Conservation (phyloP, 2,113 vertebrate genomes). For the Nesoenas mayeri region DNA sequence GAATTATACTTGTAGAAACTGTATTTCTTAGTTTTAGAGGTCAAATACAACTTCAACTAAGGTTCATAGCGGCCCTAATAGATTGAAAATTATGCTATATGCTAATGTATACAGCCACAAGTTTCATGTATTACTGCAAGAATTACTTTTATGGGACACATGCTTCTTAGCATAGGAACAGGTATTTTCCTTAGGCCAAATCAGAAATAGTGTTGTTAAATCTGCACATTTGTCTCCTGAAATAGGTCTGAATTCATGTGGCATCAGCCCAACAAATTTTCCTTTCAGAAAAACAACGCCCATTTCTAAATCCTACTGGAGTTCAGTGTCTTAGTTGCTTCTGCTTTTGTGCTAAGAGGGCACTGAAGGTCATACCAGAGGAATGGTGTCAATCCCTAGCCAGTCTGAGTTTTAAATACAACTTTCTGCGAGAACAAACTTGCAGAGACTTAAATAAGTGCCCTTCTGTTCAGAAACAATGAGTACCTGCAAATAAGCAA, state of each 20-base stretch:
- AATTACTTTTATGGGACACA: not conserved
- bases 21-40: constrained; percentile 75
- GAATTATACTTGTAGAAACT: constrained; percentile 69
- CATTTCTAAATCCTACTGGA: not conserved
- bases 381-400: not conserved
- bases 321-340: not conserved
- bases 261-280: not conserved
- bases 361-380: not conserved
- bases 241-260: not conserved
- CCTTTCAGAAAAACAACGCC: not conserved
- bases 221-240: not conserved
- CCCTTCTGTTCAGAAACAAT: not conserved
- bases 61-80: constrained; percentile 20
- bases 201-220: not conserved
- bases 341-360: not conserved
- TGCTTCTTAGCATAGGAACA: not conserved
- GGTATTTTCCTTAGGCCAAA: not conserved
- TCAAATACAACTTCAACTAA: constrained; percentile 60
- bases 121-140: not conserved
- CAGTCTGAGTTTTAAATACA: fast-evolving
- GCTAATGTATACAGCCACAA: not conserved
- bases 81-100: constrained; percentile 20
- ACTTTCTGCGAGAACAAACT: not conserved
- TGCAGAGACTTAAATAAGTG: not conserved
- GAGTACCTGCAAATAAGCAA: not conserved